phyloP scores from a whole-genome alignment of 2,797 vertebrate species.

The Poeciliopsis infans region DNA sequence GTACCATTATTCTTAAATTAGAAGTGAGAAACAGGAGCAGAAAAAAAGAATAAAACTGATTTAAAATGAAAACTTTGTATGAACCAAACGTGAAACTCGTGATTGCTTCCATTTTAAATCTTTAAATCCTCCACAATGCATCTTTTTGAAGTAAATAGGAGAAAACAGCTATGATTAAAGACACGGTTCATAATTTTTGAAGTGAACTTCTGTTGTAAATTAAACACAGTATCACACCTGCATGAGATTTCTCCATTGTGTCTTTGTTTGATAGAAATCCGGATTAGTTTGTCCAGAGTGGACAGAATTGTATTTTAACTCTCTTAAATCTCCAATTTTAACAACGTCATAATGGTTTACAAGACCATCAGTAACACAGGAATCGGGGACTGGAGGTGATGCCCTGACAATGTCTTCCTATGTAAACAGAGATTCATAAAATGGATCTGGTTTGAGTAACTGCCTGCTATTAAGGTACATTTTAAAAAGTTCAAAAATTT shows the following conservation, averaged over 20 bases:
- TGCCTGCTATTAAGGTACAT: not conserved
- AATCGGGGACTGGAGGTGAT: not conserved
- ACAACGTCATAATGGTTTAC: not conserved
- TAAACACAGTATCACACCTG: not conserved
- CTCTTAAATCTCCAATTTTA: not conserved
- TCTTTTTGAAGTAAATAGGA: constrained; percentile 69
- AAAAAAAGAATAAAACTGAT: not conserved
- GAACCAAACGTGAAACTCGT: constrained; percentile 37
- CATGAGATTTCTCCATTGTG: not conserved
- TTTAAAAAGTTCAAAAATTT: not conserved
- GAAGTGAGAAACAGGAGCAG: constrained; percentile 32
- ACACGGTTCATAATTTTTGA: constrained; percentile 2
- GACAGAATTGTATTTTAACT: not conserved
- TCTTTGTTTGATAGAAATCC: not conserved
- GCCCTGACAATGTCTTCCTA: not conserved
- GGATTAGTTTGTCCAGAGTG: not conserved
- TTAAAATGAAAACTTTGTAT: not conserved
- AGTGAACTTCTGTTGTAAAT: not conserved
- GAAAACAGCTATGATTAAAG: constrained; percentile 76
- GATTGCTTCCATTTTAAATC: constrained; percentile 66
- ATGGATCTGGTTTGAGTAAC: not conserved
- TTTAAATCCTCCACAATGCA: constrained; percentile 72
- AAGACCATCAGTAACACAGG: not conserved
- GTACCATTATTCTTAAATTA: constrained; percentile 54
- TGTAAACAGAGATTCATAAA: not conserved